A percentile compares a stretch with the other conserved stretches of the same genome.
phyloP scores from a whole-genome alignment of 2,888 invertebrate genomes.

The Augiades crinisus region DNA sequence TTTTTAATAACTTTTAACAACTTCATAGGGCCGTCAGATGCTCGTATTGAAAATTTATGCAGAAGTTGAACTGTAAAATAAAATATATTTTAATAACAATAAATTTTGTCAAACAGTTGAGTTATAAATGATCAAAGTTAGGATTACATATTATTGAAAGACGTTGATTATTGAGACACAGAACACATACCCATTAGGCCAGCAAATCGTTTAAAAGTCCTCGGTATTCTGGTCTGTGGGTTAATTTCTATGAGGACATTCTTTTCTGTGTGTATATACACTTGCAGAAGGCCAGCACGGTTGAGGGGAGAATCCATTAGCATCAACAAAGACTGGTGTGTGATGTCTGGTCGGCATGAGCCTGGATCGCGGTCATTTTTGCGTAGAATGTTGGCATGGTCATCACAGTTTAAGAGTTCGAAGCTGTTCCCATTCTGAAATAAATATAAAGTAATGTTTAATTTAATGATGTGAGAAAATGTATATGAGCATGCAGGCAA shows the following conservation, averaged over 20 bases:
- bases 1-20: conserved; percentile 98
- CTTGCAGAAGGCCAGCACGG: conserved; percentile 97
- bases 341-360: conserved; percentile 96
- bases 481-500: too few species aligned
- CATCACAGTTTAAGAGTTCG: conserved; percentile 96
- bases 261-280: conserved; percentile 94
- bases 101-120: too few species aligned
- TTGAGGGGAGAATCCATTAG: conserved; percentile 98
- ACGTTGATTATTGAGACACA: not conserved
- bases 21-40: conserved; percentile 93
- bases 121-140: too few species aligned
- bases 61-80: conserved; percentile 94
- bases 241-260: conserved; percentile 97
- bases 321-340: conserved; percentile 98
- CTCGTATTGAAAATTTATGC: conserved; percentile 96
- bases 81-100: too few species aligned
- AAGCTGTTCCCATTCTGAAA: conserved; percentile 92
- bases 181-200: conserved; percentile 93
- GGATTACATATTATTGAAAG: too few species aligned
- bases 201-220: conserved; percentile 98
- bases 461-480: too few species aligned
- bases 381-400: conserved; percentile 91
- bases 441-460: conserved; percentile 10
- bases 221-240: conserved; percentile 97
- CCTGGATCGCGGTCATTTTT: conserved; percentile 94